A percentile compares a stretch with the other conserved stretches of the same genome.
Conservation (phyloP, 2,797 vertebrate species). For the Sebastes steindachneri region DNA sequence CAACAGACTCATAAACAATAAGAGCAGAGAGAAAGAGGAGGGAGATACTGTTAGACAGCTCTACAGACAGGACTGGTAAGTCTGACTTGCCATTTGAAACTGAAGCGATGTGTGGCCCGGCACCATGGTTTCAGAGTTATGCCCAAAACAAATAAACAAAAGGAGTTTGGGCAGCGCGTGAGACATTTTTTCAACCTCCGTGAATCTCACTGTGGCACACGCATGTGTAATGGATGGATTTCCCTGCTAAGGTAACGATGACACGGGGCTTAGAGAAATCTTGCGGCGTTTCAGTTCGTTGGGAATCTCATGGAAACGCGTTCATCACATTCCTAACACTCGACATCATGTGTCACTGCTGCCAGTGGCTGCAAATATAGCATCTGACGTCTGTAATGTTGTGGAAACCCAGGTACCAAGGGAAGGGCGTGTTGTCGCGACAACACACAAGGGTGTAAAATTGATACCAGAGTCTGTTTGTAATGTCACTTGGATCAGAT, state of each 20-base stretch:
- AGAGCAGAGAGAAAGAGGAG: conserved; percentile 21
- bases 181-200: conserved; percentile 17
- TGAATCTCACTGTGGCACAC: conserved; percentile 38
- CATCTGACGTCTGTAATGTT: conserved; percentile 35
- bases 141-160: conserved; percentile 85
- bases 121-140: conserved; percentile 85
- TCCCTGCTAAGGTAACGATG: conserved; percentile 40
- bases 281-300: conserved; percentile 21
- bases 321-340: conserved; percentile 46
- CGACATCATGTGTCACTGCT: conserved; percentile 24
- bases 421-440: conserved; percentile 19
- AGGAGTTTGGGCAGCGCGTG: conserved; percentile 51
- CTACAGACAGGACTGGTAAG: conserved; percentile 45
- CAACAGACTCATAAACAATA: conserved; percentile 32
- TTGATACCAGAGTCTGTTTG: conserved; percentile 38
- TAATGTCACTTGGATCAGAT: conserved; percentile 50
- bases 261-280: conserved; percentile 30
- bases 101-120: conserved; percentile 70
- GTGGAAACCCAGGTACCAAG: conserved; percentile 18
- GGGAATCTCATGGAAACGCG: conserved; percentile 46
- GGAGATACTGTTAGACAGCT: conserved; percentile 27
- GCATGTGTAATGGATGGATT: conserved; percentile 45
- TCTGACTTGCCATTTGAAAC: conserved; percentile 68
- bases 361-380: conserved; percentile 19
- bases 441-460: conserved; percentile 6